phyloP scores from a whole-genome alignment of 2,113 vertebrate species.

The Oreochromis tanganicae region DNA sequence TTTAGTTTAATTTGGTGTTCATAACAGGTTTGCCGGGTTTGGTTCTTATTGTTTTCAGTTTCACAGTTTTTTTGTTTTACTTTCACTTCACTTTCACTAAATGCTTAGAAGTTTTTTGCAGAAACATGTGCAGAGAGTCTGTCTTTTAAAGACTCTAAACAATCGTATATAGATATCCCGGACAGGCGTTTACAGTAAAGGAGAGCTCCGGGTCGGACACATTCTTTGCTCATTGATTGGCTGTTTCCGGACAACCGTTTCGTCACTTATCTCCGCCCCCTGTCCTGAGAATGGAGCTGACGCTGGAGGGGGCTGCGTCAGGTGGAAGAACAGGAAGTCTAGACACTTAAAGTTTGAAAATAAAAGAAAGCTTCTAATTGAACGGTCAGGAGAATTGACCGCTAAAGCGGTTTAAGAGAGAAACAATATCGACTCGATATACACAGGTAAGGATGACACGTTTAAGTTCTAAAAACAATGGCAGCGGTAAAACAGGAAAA shows the following conservation, averaged over 20 bases:
- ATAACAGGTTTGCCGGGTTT: not conserved
- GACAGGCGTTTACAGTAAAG: not conserved
- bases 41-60: not conserved
- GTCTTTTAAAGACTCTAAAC: not conserved
- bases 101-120: not conserved
- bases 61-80: not conserved
- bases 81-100: not conserved
- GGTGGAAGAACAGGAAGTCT: not conserved
- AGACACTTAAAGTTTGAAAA: not conserved
- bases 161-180: not conserved
- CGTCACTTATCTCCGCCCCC: not conserved
- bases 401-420: not conserved
- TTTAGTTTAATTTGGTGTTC: not conserved
- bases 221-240: slow-evolving; percentile 40
- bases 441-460: not conserved
- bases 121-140: not conserved
- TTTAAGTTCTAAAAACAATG: not conserved
- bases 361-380: not conserved
- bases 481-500: not conserved
- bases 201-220: not conserved
- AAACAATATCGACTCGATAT: no score
- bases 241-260: not conserved
- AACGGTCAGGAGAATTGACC: not conserved
- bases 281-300: not conserved
- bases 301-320: not conserved